Percentiles rank a stretch among this genome's conserved stretches.
Conservation (phyloP, 2,797 vertebrate genomes). For the Gadopsis bispinosus region DNA sequence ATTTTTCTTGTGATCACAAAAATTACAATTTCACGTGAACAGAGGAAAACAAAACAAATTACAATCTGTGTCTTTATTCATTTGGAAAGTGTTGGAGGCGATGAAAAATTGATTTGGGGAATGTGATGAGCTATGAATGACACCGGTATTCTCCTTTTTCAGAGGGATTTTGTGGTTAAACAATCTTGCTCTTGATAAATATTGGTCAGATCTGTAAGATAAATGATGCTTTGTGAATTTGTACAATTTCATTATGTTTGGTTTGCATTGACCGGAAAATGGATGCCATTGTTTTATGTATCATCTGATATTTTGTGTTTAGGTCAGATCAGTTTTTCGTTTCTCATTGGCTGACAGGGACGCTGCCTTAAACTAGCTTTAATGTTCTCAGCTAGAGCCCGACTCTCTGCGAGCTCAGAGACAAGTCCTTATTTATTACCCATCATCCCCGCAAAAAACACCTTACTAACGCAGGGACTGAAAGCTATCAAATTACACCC, state of each 20-base stretch:
- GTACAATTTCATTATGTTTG: slow-evolving; percentile 86
- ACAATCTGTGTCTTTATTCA: not conserved
- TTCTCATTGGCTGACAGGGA: slow-evolving; percentile 89
- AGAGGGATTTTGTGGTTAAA: slow-evolving; percentile 78
- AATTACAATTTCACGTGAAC: not conserved
- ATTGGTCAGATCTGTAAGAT: slow-evolving; percentile 89
- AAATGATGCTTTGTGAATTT: slow-evolving; percentile 93
- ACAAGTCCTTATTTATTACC: slow-evolving; percentile 85
- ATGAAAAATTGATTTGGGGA: not conserved
- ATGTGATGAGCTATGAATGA: not conserved
- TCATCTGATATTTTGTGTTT: slow-evolving; percentile 83
- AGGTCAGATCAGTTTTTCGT: slow-evolving; percentile 89
- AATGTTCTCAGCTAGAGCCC: slow-evolving; percentile 82
- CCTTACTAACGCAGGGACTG: slow-evolving; percentile 69
- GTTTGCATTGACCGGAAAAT: slow-evolving; percentile 81
- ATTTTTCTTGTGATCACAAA: not conserved
- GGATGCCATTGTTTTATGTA: slow-evolving; percentile 90
- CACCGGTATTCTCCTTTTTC: slow-evolving; percentile 70
- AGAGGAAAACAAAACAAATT: not conserved
- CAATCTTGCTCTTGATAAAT: slow-evolving; percentile 88
- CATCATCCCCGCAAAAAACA: slow-evolving; percentile 71
- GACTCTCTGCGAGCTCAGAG: slow-evolving; percentile 82
- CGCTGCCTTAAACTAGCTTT: slow-evolving; percentile 89
- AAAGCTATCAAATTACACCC: slow-evolving; percentile 65
- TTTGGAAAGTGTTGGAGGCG: not conserved